These are phyloP conservation scores for Acanthurus tractus DNA, from an alignment of 2,797 vertebrate genomes.

Conservation along the genomic window DNA sequence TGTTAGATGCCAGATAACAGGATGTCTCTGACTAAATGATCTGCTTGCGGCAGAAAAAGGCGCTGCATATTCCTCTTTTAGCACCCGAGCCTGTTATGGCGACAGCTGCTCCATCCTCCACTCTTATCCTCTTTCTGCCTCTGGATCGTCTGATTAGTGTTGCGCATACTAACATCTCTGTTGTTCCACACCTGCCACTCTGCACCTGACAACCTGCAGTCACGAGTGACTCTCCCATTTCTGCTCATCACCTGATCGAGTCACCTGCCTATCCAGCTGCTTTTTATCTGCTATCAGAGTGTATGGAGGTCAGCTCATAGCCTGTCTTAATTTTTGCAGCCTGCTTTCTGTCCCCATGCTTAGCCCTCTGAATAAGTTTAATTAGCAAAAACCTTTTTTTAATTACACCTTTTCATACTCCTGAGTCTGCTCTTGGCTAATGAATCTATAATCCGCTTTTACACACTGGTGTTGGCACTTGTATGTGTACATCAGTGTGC, in stretches of 20 bases:
- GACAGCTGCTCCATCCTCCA: constrained; percentile 51
- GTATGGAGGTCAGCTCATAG: not conserved
- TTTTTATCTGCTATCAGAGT: not conserved
- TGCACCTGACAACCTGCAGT: constrained; percentile 46
- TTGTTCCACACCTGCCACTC: constrained; percentile 19
- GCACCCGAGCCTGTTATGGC: constrained; percentile 38
- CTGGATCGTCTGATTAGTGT: constrained; percentile 44
- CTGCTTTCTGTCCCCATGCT: not conserved
- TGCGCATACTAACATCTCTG: constrained; percentile 4
- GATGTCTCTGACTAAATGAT: constrained; percentile 70
- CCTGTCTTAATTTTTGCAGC: not conserved
- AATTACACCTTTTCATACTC: constrained; percentile 18
- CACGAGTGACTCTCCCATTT: constrained; percentile 19
- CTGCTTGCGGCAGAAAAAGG: constrained; percentile 56
- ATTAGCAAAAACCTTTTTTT: not conserved
- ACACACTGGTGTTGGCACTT: not conserved
- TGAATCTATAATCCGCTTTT: constrained; percentile 4
- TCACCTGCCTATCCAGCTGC: constrained; percentile 9
- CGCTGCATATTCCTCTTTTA: constrained; percentile 41
- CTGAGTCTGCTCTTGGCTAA: not conserved
- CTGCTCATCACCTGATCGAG: constrained; percentile 15
- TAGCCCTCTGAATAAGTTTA: constrained; percentile 8
- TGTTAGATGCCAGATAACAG: constrained; percentile 79
- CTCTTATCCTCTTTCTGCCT: constrained; percentile 24
- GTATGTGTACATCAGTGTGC: not conserved